Base-by-base conservation (phyloP, 2,113 vertebrate genomes). In the Brachionichthys hirsutus region DNA sequence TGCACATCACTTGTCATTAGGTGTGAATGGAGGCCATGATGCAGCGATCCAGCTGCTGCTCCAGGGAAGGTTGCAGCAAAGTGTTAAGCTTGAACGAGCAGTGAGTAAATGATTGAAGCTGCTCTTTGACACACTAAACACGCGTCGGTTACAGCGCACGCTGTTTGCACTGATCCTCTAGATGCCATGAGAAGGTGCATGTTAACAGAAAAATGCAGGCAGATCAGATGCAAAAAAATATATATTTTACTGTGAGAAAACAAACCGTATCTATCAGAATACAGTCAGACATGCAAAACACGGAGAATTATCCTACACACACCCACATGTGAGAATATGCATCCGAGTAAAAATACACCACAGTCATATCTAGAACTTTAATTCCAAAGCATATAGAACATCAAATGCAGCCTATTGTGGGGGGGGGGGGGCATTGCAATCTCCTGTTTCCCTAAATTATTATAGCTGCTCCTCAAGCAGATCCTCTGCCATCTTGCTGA, bases 391-490 rank as follows among this genome's bases (percentile, higher is more conserved):
- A 38, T 40, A 55, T 9, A 3, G n/a, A n/a, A n/a, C 70, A 60
- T 69, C 76, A 58, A 67, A 63, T 62, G 53, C 59, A 75, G 59
- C 73, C 65, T 35, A 49, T 53, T 55, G 36, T 40, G 35, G 51
- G 2, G 42, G 42, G 22, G 16, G 41, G 47, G 66, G 58, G 40
- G 62, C 53, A 18, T 47, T 43, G 63, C 75, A 76, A 77, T 78
- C 71, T 83, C 73, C 77, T 15, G 34, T 56, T 70, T 84, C 81
- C 77, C 55, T 19, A 73, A 81, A 73, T 86, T 85, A 84, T 86
- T 81, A 86, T 70, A 34, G 45, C 54, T 64, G 67, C 75, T 82
- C 80, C 58, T 17, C 3, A 53, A n/a, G 30, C 15, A 18, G n/a
- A n/a, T n/a, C n/a, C n/a, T 62, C 70, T 34, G 61, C 67, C 68